phyloP scores from a whole-genome alignment of 92 coral and sea anemone genomes.

The Palythoa caribaeorum region DNA sequence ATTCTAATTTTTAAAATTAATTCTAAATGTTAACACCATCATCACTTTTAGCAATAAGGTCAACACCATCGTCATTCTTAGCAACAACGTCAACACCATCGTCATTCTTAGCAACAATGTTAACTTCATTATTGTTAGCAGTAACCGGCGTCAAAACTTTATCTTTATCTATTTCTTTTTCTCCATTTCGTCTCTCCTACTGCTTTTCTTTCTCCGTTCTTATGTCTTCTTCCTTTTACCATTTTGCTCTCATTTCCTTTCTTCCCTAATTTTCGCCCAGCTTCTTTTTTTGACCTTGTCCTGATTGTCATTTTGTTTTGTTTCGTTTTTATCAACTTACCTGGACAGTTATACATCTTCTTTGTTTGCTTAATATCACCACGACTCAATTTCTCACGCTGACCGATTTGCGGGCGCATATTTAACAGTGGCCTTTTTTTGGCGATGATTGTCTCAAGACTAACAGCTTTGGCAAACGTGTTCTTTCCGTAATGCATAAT shows the following conservation, averaged over 20 bases:
- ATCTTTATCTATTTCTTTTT: background rate
- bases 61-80: background rate
- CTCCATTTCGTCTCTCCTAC: background rate
- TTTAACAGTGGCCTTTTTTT: constrained; percentile 51
- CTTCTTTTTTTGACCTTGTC: background rate
- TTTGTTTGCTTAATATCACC: constrained; percentile 88
- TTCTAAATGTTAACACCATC: too few species aligned
- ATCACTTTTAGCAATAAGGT: too few species aligned
- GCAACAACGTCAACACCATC: background rate
- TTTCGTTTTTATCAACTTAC: constrained; percentile 55
- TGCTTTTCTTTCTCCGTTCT: background rate
- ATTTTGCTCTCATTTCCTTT: background rate
- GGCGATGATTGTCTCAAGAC: constrained; percentile 79
- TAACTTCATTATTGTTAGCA: background rate
- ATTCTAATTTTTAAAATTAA: too few species aligned
- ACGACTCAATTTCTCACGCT: constrained; percentile 81
- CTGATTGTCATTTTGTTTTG: too few species aligned
- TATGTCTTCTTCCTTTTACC: background rate
- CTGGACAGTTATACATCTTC: constrained; percentile 93
- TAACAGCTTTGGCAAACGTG: constrained; percentile 82
- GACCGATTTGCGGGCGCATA: constrained; percentile 89
- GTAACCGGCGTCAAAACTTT: background rate
- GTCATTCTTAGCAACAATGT: background rate
- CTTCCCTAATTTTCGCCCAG: background rate
- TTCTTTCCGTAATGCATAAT: constrained; percentile 97